Conservation (phyloP, 1,140 invertebrate species). For the Drosophila insularis region DNA sequence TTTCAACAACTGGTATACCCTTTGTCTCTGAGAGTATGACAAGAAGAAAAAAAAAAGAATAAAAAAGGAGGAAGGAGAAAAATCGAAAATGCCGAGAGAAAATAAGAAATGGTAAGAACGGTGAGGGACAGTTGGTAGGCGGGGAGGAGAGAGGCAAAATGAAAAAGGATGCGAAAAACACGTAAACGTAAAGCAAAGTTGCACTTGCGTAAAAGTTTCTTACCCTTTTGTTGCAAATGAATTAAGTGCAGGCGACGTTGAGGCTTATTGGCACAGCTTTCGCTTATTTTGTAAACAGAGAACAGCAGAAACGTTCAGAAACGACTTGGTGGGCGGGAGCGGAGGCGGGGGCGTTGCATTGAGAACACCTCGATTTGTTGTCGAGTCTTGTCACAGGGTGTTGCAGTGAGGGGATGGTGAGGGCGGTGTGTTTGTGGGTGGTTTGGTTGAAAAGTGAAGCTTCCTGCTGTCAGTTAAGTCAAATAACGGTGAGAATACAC, state of each 20-base stretch:
- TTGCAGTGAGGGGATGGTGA: too few species aligned
- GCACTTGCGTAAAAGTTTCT: slow-evolving; percentile 74
- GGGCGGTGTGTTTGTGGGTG: not conserved
- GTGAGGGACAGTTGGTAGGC: too few species aligned
- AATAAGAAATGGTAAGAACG: not conserved
- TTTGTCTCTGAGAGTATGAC: too few species aligned
- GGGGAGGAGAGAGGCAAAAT: too few species aligned
- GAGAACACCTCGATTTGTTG: not conserved
- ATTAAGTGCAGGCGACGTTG: slow-evolving; percentile 77
- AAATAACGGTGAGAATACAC: slow-evolving; percentile 57
- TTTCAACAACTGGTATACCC: too few species aligned
- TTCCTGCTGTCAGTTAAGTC: slow-evolving; percentile 67
- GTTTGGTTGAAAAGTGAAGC: slow-evolving; percentile 10
- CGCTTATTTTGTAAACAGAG: slow-evolving; percentile 75
- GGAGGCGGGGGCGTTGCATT: not conserved
- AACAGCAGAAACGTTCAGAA: slow-evolving; percentile 18
- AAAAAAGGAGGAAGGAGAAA: too few species aligned
- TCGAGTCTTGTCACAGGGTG: not conserved
- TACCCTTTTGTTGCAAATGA: slow-evolving; percentile 73
- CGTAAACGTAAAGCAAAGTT: slow-evolving; percentile 71
- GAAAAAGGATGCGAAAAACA: slow-evolving; percentile 41
- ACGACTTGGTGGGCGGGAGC: too few species aligned
- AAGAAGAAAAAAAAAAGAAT: too few species aligned
- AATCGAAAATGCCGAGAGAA: too few species aligned
- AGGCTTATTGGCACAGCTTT: slow-evolving; percentile 74